Evolutionary conservation across 1,140 invertebrate species (phyloP).

Genomic region (Dendroctonus valens): DNA sequence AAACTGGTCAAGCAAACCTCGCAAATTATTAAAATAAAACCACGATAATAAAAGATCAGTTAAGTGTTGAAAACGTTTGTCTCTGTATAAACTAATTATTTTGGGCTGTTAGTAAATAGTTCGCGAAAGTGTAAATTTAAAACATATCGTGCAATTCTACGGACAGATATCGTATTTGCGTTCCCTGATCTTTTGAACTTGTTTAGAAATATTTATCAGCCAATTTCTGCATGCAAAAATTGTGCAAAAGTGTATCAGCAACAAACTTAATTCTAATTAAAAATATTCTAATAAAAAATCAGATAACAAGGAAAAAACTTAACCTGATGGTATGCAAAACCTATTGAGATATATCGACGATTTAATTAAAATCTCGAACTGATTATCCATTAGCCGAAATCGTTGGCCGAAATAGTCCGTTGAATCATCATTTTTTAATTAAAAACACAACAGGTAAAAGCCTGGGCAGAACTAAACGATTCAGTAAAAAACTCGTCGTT

Average conservation of each 20-base stretch:
- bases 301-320: too few relatives aligned
- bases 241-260: neutral
- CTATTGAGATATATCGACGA: too few relatives aligned
- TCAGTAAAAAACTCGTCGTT: slow-evolving; percentile 6
- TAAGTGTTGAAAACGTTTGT: neutral
- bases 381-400: too few relatives aligned
- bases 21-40: neutral
- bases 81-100: too few relatives aligned
- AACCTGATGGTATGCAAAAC: too few relatives aligned
- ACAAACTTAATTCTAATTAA: neutral
- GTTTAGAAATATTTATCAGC: neutral
- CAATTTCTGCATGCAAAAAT: slow-evolving; percentile 1
- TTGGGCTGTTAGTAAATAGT: too few relatives aligned
- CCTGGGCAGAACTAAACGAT: neutral
- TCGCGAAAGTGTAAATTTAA: too few relatives aligned
- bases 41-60: slow-evolving; percentile 6
- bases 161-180: neutral
- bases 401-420: too few relatives aligned
- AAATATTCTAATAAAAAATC: too few relatives aligned
- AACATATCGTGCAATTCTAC: neutral
- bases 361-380: too few relatives aligned
- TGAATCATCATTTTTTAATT: neutral
- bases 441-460: slow-evolving; percentile 6
- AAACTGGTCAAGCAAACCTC: neutral
- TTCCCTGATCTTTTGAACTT: neutral